Conservation (phyloP, 2,888 invertebrate genomes). For the Drosophila siamana region DNA sequence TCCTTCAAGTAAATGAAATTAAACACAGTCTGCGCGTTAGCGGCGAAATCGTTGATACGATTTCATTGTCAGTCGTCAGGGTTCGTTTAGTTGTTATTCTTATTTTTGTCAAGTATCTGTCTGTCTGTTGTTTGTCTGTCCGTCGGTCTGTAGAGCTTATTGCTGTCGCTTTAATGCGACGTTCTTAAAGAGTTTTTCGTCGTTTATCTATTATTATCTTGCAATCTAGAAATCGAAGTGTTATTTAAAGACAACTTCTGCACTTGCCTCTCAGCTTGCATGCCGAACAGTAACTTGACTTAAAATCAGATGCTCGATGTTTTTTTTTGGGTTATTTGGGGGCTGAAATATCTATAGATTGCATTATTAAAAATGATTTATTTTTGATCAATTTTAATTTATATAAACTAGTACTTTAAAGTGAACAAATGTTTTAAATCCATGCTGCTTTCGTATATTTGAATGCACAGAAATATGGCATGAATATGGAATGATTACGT, state of each 20-base stretch:
- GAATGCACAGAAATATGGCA: too few species aligned
- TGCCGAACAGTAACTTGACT: conserved; percentile 2
- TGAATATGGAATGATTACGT: too few species aligned
- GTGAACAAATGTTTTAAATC: too few species aligned
- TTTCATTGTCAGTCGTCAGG: conserved; percentile 5
- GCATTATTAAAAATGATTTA: too few species aligned
- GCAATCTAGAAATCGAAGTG: background rate
- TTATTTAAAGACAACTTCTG: background rate
- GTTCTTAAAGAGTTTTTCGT: background rate
- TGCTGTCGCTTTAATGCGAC: background rate
- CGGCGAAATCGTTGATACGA: conserved; percentile 20
- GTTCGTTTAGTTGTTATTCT: background rate
- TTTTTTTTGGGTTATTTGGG: too few species aligned
- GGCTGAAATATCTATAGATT: too few species aligned
- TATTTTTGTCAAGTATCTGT: background rate
- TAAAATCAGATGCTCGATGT: too few species aligned
- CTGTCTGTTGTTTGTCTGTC: too few species aligned
- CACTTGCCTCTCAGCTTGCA: background rate
- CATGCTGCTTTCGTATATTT: too few species aligned
- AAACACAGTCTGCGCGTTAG: conserved; percentile 43
- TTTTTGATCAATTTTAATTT: too few species aligned
- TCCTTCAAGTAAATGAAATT: conserved; percentile 49
- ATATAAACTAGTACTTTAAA: too few species aligned
- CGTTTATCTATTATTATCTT: background rate
- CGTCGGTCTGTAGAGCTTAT: background rate